A percentile compares a stretch with the other conserved stretches of the same genome.
These are phyloP conservation scores for Podotricha telesiphe DNA, from an alignment of 2,888 invertebrate species.

Conservation along the genomic window DNA sequence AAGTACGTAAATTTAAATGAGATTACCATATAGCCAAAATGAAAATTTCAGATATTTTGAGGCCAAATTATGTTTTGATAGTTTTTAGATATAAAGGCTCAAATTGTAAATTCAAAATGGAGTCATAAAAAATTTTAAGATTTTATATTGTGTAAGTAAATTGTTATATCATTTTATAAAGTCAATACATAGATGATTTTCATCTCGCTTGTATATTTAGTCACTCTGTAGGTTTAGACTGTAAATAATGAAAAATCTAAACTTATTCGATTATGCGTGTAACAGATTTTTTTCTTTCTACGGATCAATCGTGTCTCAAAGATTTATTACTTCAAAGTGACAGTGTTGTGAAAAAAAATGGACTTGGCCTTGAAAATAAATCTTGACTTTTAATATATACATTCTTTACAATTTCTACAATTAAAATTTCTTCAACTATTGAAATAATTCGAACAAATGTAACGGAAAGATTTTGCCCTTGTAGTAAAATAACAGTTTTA, in stretches of 20 bases:
- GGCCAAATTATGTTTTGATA: neutral
- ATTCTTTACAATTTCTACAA: no score
- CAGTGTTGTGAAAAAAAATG: neutral
- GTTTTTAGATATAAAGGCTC: neutral
- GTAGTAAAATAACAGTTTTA: constrained; percentile 30
- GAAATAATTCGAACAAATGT: no score
- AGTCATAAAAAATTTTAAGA: neutral
- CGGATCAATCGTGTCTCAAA: neutral
- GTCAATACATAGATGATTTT: neutral
- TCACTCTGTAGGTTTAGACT: neutral
- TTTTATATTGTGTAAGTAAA: neutral
- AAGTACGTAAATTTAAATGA: no score
- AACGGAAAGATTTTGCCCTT: no score
- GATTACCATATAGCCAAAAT: neutral
- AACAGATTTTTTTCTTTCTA: neutral
- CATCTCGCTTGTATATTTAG: neutral
- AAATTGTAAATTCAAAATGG: neutral
- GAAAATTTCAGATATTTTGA: neutral
- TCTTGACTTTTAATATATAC: no score
- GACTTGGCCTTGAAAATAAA: neutral
- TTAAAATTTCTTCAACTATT: no score
- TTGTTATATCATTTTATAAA: neutral
- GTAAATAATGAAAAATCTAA: neutral
- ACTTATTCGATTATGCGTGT: neutral
- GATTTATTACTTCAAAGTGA: neutral